Conservation (phyloP, 2,888 invertebrate species). For the Polyommatus icarus region DNA sequence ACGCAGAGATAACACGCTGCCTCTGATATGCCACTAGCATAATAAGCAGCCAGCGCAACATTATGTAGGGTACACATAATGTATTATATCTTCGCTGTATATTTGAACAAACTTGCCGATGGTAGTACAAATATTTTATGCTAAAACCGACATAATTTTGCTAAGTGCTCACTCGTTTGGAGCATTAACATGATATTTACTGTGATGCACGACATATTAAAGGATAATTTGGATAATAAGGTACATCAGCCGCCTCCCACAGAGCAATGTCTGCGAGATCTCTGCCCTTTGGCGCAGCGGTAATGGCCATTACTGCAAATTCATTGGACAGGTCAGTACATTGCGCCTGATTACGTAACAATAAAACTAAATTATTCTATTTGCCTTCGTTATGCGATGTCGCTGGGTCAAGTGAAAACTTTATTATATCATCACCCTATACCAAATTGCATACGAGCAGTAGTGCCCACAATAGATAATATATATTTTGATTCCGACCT, state of each 20-base stretch:
- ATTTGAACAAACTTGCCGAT: neutral
- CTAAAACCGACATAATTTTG: neutral
- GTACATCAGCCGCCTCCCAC: constrained; percentile 36
- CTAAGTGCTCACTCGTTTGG: constrained; percentile 10
- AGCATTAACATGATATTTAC: constrained; percentile 16
- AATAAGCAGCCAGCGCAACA: constrained; percentile 41
- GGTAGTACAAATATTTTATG: neutral
- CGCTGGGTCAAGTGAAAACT: constrained; percentile 34
- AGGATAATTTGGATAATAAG: constrained; percentile 7
- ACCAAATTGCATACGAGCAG: neutral
- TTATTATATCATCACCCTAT: constrained; percentile 13
- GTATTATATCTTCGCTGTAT: neutral
- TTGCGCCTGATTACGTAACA: constrained; percentile 44
- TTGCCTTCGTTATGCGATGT: constrained; percentile 44
- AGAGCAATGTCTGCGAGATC: constrained; percentile 40
- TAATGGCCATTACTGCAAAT: constrained; percentile 44
- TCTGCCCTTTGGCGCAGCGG: constrained; percentile 41
- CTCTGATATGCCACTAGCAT: constrained; percentile 55
- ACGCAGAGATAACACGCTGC: constrained; percentile 54
- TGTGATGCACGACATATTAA: constrained; percentile 1
- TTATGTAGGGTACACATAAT: constrained; percentile 19
- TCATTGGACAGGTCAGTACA: constrained; percentile 46
- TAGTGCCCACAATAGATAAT: neutral
- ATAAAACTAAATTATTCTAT: constrained; percentile 46
- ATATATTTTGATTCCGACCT: neutral